Base-by-base conservation (phyloP, 2,797 vertebrate species). In the Sciaenops ocellatus region DNA sequence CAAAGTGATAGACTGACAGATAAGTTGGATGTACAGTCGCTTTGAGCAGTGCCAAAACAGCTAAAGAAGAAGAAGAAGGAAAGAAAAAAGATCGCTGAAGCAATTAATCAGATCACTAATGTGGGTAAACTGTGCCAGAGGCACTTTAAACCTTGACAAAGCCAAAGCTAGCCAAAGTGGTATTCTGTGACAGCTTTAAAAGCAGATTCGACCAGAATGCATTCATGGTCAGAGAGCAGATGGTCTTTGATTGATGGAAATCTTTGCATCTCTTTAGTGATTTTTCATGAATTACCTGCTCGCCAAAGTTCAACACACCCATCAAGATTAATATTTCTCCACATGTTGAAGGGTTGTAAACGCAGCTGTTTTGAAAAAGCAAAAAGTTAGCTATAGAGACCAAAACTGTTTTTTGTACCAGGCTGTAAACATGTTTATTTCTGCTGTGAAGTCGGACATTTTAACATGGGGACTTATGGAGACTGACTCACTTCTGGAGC, bases 1-100 rank as follows among this genome's bases (percentile, higher is more conserved):
- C 59, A 46, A 57, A 66, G 13, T 42, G 34, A 69, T 46, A n/a
- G 7, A 69, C 20, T 41, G 64, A 76, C 55, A 30, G 72, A 55
- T 50, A 17, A 67, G 34, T 7, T 17, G 16, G 42, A 30, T 54
- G 54, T 46, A 42, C 46, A 57, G 26, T 17, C 15, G 71, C 28
- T 59, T 75, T 65, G 26, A 15, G n/a, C 41, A 1, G 11, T 11
- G 38, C 51, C 41, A 63, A 15, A 47, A 18, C 66, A 26, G 63
- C 46, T 44, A 12, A 42, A 57, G 22, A 57, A 17, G 56, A 70
- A 52, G 22, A 9, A 47, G 26, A 18, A 48, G 47, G n/a, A n/a
- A 17, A 15, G 12, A 30, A 15, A 22, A 34, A 52, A 26, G 1
- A 41, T 51, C 8, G 59, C 3, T 28, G 30, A 46, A 38, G 17